Base-by-base conservation (phyloP, 2,888 invertebrate genomes). In the Ormyrus rosae region DNA sequence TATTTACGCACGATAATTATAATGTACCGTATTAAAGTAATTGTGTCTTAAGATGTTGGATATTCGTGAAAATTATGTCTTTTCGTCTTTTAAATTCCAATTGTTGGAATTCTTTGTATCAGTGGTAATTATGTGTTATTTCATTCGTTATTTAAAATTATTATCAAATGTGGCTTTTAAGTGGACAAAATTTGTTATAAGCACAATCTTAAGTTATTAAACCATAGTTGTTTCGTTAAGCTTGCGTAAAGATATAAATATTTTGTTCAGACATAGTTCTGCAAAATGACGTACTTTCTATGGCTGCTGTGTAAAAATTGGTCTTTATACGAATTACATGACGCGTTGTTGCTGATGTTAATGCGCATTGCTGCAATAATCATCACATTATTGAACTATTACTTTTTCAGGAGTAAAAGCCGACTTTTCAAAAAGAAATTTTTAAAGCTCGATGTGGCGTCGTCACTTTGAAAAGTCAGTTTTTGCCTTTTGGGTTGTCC, bases 181-280 rank as follows among this genome's bases (percentile, higher is more conserved):
- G 60, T 81, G 67, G 78, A 72, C 67, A 77, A 80, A 70, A 80
- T 73, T 79, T 81, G 56, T 78, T 65, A 63, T 65, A 65, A 13
- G 78, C 69, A 78, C 51, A 77, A 19, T 70, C 51, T 64, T 51
- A 60, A 64, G 56, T 70, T 72, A 60, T 78, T 69, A 60, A 46
- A 80, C 58, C 80, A 51, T 81, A 74, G 81, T 78, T 84, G 78
- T 80, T 81, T 73, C 61, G 61, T 82, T 78, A 69, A 78, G 84
- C 85, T 84, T 85, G 75, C 72, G 79, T 82, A 65, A 78, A 71
- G 56, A 78, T 10, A 61, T 78, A 53, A 53, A 1, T 48, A 65
- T 45, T 60, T 71, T 56, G 61, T 56, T 50, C 7, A 72, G 50
- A 48, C 8, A 53, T 13, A 50, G 51, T 71, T 7, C 13, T 34